Percentiles rank a stretch among this genome's conserved stretches.
Conservation (phyloP, 2,113 vertebrate genomes). For the Gambusia affinis region DNA sequence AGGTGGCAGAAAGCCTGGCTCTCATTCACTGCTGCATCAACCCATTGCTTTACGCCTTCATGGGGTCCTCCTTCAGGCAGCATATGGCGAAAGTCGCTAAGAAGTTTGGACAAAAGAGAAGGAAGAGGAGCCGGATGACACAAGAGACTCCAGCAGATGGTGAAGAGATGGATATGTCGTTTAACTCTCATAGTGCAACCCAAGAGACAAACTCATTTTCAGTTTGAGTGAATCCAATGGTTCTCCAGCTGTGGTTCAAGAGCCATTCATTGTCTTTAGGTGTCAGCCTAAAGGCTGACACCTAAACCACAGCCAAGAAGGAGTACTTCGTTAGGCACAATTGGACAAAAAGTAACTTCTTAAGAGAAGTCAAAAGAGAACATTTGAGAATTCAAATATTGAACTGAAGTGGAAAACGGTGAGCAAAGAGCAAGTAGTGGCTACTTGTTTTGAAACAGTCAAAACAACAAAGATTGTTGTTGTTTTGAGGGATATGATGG, state of each 20-base stretch:
- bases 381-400: not conserved
- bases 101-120: conserved; percentile 59
- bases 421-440: not conserved
- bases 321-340: not conserved
- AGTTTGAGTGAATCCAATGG: conserved; percentile 56
- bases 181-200: conserved; percentile 66
- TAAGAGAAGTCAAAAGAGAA: not conserved
- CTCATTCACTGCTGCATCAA: conserved; percentile 92
- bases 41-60: conserved; percentile 87
- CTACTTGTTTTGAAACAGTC: not conserved
- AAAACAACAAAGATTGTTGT: not conserved
- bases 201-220: conserved; percentile 77
- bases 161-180: conserved; percentile 65
- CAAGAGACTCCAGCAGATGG: conserved; percentile 19
- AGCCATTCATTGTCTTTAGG: not conserved
- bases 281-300: not conserved
- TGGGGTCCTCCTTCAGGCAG: conserved; percentile 88
- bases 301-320: not conserved
- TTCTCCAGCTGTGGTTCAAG: not conserved
- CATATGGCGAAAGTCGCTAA: conserved; percentile 84
- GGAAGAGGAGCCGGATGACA: conserved; percentile 26
- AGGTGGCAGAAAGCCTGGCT: conserved; percentile 88
- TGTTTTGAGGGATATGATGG: not conserved
- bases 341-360: not conserved
- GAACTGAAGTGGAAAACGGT: not conserved